phyloP scores from a whole-genome alignment of 2,113 vertebrate species.

The Pholis gunnellus region DNA sequence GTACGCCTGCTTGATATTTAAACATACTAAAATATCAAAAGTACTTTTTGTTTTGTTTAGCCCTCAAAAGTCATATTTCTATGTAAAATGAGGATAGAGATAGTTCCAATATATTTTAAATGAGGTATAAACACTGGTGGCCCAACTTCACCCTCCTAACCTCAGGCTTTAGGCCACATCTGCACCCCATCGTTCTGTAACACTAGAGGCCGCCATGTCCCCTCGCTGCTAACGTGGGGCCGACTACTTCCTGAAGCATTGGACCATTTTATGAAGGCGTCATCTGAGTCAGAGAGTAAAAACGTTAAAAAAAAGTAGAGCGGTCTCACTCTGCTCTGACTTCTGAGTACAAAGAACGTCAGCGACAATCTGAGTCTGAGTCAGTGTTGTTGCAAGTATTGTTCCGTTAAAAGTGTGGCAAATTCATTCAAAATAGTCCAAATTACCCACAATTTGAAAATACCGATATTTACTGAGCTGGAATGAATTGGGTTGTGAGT shows the following conservation, averaged over 20 bases:
- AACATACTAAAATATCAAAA: background rate
- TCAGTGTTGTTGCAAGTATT: background rate
- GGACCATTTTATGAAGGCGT: background rate
- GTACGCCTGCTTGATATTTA: background rate
- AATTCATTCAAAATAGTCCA: background rate
- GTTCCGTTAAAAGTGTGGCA: background rate
- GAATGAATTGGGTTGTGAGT: background rate
- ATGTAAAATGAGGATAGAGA: background rate
- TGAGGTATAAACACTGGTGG: background rate
- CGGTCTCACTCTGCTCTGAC: constrained; percentile 24
- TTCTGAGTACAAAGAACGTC: background rate
- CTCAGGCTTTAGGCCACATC: background rate
- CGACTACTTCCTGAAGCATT: constrained; percentile 28
- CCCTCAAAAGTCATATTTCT: background rate
- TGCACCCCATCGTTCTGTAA: background rate
- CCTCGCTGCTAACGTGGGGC: background rate
- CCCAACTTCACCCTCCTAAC: background rate
- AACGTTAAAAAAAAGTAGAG: accelerated
- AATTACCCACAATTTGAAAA: background rate
- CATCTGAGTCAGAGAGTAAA: constrained; percentile 12
- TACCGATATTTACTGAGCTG: background rate
- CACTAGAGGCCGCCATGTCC: constrained; percentile 15
- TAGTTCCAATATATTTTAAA: background rate
- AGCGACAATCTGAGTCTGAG: too few relatives aligned
- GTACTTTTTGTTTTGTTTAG: background rate